phyloP scores from a whole-genome alignment of 1,140 invertebrate species.

The Scaptomyza pallida region DNA sequence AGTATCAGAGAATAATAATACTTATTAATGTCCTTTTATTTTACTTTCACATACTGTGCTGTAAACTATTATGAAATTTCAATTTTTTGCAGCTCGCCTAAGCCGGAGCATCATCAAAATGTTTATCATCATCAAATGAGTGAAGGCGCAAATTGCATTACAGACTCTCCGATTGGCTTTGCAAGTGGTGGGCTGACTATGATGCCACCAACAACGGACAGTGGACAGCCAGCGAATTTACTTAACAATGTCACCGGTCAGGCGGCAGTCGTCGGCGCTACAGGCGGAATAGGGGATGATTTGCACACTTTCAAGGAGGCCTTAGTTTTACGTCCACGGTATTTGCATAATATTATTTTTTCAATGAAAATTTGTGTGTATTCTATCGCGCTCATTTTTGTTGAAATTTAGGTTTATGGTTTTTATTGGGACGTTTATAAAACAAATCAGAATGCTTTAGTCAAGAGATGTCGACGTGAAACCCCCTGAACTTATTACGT shows the following conservation, averaged over 20 bases:
- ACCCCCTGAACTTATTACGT: no score
- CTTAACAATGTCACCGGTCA: conserved; percentile 32
- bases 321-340: conserved; percentile 87
- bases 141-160: conserved; percentile 17
- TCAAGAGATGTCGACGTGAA: no score
- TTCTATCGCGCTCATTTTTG: no score
- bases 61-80: no score
- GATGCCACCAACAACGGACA: conserved; percentile 32
- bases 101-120: conserved; percentile 71
- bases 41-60: no score
- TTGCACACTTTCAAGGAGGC: conserved; percentile 91
- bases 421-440: no score
- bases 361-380: no score
- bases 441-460: no score
- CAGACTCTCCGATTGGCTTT: conserved; percentile 35
- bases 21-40: no score
- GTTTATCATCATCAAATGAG: conserved; percentile 38
- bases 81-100: conserved; percentile 60
- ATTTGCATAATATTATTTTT: conserved; percentile 19
- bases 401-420: no score
- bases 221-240: conserved; percentile 53
- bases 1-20: no score
- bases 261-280: conserved; percentile 24
- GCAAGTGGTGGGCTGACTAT: conserved; percentile 55
- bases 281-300: conserved; percentile 83